Evolutionary conservation across 2,113 vertebrate genomes (phyloP).

Genomic region (Saguinus imperator): DNA sequence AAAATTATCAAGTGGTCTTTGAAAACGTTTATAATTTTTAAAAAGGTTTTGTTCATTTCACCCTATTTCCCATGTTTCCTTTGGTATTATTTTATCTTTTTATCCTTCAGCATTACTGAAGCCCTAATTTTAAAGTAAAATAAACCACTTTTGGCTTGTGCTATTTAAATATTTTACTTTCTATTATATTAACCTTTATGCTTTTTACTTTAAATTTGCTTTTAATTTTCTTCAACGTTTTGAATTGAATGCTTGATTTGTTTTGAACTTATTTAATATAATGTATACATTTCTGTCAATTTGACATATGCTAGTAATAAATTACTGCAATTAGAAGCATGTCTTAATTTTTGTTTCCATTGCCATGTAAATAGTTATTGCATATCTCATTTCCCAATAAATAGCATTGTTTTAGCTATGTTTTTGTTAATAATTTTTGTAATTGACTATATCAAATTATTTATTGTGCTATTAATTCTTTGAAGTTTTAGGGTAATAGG

Average conservation of each 20-base stretch:
- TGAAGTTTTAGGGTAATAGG: not conserved
- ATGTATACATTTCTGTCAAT: not conserved
- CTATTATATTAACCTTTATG: not conserved
- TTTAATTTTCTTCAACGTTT: not conserved
- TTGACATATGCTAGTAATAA: not conserved
- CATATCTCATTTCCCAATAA: not conserved
- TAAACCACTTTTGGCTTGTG: not conserved
- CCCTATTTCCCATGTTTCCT: not conserved
- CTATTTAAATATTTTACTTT: not conserved
- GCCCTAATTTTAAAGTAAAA: not conserved
- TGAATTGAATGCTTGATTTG: not conserved
- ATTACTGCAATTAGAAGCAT: not conserved
- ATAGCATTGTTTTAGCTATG: not conserved
- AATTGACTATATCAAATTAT: not conserved
- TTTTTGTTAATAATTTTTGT: not conserved
- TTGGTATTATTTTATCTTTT: not conserved
- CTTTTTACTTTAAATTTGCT: not conserved
- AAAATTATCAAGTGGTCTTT: not conserved
- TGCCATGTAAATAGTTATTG: not conserved
- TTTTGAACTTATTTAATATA: not conserved
- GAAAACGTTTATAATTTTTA: not conserved
- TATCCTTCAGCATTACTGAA: not conserved
- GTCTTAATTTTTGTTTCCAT: not conserved
- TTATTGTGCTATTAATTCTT: not conserved
- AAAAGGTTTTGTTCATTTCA: not conserved